Evolutionary conservation across 2,888 invertebrate genomes (phyloP).

Genomic region (Escarpia spicata): DNA sequence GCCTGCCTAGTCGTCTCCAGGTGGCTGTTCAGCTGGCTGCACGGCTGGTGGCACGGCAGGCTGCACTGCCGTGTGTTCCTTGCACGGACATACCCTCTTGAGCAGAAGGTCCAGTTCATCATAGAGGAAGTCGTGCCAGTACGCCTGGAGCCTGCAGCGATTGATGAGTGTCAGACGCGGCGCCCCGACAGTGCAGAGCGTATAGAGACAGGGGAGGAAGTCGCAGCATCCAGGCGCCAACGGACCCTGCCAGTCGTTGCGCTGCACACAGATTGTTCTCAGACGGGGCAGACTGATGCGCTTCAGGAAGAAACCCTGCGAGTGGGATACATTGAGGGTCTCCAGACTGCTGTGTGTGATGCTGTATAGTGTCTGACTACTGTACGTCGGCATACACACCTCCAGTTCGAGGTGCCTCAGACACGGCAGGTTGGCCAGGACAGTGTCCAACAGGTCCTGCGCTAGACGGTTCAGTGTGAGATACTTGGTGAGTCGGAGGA

Average conservation of each 20-base stretch:
- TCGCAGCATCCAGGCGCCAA: background rate
- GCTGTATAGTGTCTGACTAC: background rate
- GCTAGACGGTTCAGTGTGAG: background rate
- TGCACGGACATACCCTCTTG: background rate
- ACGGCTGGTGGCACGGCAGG: background rate
- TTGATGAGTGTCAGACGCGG: background rate
- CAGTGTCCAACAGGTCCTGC: background rate
- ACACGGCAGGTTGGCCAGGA: background rate
- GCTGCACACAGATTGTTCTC: background rate
- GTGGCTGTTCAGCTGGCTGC: background rate
- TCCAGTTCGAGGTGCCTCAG: background rate
- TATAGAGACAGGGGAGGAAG: background rate
- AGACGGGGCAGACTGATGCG: background rate
- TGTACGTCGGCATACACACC: constrained; percentile 1
- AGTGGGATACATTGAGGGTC: background rate
- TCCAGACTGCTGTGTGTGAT: background rate
- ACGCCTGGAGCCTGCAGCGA: background rate
- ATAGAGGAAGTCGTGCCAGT: background rate
- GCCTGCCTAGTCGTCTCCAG: background rate
- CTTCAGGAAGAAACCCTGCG: background rate
- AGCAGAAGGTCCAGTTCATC: background rate
- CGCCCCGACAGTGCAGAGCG: background rate
- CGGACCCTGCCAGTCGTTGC: background rate
- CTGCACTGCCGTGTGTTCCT: background rate
- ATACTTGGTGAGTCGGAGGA: background rate